phyloP scores from a whole-genome alignment of 2,113 vertebrate genomes.

The Psammodynastes pulverulentus region DNA sequence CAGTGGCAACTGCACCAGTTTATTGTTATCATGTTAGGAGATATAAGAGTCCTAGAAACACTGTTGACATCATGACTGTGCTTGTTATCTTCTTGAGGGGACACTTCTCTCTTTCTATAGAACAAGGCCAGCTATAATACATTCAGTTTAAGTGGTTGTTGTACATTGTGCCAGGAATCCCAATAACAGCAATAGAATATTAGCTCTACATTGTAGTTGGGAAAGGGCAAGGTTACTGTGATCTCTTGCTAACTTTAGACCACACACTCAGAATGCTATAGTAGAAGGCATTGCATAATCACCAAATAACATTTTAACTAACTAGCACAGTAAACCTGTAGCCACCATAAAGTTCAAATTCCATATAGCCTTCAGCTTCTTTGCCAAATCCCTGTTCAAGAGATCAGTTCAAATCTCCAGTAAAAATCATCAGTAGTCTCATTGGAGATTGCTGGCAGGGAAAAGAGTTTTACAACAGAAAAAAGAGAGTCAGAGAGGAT shows the following conservation, averaged over 20 bases:
- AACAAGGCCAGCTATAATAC: background rate
- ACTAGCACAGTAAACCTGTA: background rate
- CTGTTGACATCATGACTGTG: background rate
- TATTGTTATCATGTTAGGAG: background rate
- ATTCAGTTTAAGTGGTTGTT: background rate
- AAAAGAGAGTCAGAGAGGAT: background rate
- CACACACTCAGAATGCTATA: background rate
- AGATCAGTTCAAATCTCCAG: background rate
- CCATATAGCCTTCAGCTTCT: background rate
- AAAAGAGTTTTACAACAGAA: background rate
- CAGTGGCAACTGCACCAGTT: background rate
- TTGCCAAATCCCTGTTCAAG: background rate
- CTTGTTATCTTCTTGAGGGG: background rate
- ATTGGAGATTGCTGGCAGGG: background rate
- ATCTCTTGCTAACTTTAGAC: background rate
- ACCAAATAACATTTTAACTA: background rate
- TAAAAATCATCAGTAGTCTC: background rate
- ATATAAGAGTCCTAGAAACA: background rate
- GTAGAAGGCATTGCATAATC: background rate
- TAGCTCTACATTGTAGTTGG: background rate
- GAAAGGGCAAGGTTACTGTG: background rate
- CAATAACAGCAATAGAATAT: background rate
- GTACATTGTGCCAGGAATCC: background rate
- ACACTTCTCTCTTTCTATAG: background rate
- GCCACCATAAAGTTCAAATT: background rate